A percentile compares a stretch with the other conserved stretches of the same genome.
These are phyloP conservation scores for Stenopsyche tienmushanensis DNA, from an alignment of 1,140 invertebrate genomes.

Conservation along the genomic window DNA sequence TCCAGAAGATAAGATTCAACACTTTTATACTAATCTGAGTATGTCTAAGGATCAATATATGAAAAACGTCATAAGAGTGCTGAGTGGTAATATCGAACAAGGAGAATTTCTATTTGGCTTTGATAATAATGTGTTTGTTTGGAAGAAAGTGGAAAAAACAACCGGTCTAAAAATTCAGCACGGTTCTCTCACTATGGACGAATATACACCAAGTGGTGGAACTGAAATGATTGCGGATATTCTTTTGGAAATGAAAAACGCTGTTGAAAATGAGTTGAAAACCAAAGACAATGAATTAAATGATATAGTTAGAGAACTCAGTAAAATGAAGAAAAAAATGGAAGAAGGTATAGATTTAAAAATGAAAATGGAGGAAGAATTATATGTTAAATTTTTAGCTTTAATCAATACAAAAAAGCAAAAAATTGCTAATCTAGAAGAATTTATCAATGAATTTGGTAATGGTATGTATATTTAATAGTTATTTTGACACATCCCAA, in stretches of 20 bases:
- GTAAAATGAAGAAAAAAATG: slow-evolving; percentile 3
- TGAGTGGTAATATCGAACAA: background rate
- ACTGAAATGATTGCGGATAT: slow-evolving; percentile 19
- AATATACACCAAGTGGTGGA: slow-evolving; percentile 24
- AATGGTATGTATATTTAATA: background rate
- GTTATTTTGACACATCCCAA: too few relatives aligned
- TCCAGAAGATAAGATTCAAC: slow-evolving; percentile 15
- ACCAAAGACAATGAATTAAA: slow-evolving; percentile 26
- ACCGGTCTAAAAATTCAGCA: slow-evolving; percentile 16
- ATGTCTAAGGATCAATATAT: slow-evolving; percentile 28
- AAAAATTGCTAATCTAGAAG: slow-evolving; percentile 17
- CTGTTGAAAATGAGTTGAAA: slow-evolving; percentile 17
- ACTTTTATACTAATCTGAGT: slow-evolving; percentile 22
- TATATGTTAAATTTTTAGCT: slow-evolving; percentile 28
- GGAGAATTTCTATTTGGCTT: slow-evolving; percentile 23
- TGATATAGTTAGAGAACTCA: slow-evolving; percentile 9
- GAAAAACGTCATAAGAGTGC: slow-evolving; percentile 18
- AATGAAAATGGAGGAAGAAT: slow-evolving; percentile 34
- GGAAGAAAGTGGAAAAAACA: slow-evolving; percentile 2
- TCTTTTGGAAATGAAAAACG: slow-evolving; percentile 20
- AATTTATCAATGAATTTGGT: slow-evolving; percentile 20
- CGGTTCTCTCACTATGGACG: slow-evolving; percentile 21
- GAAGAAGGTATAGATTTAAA: slow-evolving; percentile 23
- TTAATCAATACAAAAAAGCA: slow-evolving; percentile 34
- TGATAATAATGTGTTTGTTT: slow-evolving; percentile 9